A percentile compares a stretch with the other conserved stretches of the same genome.
These are phyloP conservation scores for Leptodactylus fallax DNA, from an alignment of 2,797 vertebrate genomes.

Conservation along the genomic window DNA sequence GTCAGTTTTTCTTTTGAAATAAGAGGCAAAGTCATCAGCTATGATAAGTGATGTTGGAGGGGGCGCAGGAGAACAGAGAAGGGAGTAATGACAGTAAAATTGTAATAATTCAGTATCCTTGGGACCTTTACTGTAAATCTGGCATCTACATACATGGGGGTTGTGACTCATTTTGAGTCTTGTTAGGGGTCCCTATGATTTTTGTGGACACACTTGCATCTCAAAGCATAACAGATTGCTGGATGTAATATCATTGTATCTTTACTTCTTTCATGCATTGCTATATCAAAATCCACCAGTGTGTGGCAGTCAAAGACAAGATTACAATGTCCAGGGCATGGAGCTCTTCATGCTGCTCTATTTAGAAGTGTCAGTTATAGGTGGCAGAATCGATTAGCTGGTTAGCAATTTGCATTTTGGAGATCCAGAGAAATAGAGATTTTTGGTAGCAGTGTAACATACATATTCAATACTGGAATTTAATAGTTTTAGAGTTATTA, in stretches of 20 bases:
- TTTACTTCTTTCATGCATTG: neutral
- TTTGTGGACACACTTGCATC: neutral
- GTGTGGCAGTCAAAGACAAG: conserved; percentile 67
- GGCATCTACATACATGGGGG: neutral
- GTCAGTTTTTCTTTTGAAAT: too few relatives aligned
- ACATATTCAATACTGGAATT: neutral
- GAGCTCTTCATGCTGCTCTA: too few relatives aligned
- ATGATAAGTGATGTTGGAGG: too few relatives aligned
- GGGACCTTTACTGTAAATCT: too few relatives aligned
- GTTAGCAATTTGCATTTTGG: neutral
- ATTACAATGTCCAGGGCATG: too few relatives aligned
- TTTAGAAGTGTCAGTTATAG: neutral
- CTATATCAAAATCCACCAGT: conserved; percentile 35
- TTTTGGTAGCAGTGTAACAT: neutral
- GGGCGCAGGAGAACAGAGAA: too few relatives aligned
- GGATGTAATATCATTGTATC: neutral
- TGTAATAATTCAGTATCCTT: too few relatives aligned
- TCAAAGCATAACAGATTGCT: neutral
- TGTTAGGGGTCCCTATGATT: neutral
- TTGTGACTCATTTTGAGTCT: neutral
- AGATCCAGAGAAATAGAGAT: neutral
- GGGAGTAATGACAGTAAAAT: too few relatives aligned
- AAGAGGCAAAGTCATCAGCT: too few relatives aligned
- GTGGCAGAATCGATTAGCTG: neutral
- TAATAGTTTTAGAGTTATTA: too few relatives aligned